Evolutionary conservation across 2,888 invertebrate genomes (phyloP).

Genomic region (Urechis unicinctus): DNA sequence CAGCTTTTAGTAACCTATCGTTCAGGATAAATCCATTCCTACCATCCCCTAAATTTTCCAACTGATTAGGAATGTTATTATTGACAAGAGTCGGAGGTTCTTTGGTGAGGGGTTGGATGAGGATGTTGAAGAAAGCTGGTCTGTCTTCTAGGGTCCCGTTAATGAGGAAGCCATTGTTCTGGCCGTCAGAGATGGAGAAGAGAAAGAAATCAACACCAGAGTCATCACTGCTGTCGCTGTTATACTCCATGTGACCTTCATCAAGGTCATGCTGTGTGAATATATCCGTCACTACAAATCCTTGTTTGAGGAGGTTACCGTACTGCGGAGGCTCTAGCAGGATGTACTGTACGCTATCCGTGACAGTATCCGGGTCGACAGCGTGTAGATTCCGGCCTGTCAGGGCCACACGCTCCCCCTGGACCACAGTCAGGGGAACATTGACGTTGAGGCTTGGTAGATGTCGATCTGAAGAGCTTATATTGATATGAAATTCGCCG

Average conservation of each 20-base stretch:
- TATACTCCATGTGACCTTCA: constrained; percentile 38
- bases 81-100: constrained; percentile 39
- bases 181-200: constrained; percentile 29
- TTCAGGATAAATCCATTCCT: constrained; percentile 35
- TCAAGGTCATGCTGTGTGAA: constrained; percentile 48
- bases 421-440: constrained; percentile 35
- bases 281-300: constrained; percentile 3
- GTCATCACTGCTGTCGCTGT: constrained; percentile 29
- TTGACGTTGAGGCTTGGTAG: constrained; percentile 36
- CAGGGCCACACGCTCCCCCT: constrained; percentile 32
- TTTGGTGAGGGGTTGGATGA: constrained; percentile 35
- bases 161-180: constrained; percentile 38
- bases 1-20: constrained; percentile 33
- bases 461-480: constrained; percentile 33
- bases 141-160: constrained; percentile 36
- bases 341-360: constrained; percentile 36
- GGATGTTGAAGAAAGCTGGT: constrained; percentile 40
- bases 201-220: constrained; percentile 15
- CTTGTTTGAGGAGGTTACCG: constrained; percentile 33
- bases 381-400: constrained; percentile 33
- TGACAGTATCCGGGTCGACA: constrained; percentile 38
- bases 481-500: constrained; percentile 34
- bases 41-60: constrained; percentile 33
- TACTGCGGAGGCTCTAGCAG: constrained; percentile 43
- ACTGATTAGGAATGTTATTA: constrained; percentile 30